Evolutionary conservation across 2,797 vertebrate genomes (phyloP).

Genomic region (Ataeniobius toweri): DNA sequence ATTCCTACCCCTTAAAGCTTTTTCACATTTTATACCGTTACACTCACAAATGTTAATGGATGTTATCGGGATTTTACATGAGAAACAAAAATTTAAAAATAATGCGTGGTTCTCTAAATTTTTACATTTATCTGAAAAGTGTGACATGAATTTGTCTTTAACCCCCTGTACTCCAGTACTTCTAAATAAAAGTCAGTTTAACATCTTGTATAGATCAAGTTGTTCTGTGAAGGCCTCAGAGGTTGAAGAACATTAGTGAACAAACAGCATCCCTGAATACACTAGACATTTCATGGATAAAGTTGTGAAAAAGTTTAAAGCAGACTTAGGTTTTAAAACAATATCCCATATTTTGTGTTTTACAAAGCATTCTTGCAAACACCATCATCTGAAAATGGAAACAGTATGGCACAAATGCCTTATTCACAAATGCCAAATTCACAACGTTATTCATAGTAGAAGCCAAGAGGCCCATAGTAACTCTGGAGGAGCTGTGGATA

Average conservation of each 20-base stretch:
- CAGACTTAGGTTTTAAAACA: neutral
- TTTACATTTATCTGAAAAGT: too few species aligned
- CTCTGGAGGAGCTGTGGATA: neutral
- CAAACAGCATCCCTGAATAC: neutral
- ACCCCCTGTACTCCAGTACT: too few species aligned
- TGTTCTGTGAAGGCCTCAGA: neutral
- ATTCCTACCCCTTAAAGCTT: neutral
- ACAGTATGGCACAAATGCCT: neutral
- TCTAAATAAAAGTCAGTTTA: neutral
- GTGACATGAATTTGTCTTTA: too few species aligned
- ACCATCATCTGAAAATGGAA: neutral
- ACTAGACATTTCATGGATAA: neutral
- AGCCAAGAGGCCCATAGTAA: neutral
- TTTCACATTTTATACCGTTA: conserved; percentile 4
- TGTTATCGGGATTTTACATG: neutral
- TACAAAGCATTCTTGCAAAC: neutral
- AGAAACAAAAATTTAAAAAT: neutral
- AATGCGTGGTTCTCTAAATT: neutral
- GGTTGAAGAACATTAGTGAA: too few species aligned
- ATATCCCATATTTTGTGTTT: neutral
- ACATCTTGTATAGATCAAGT: neutral
- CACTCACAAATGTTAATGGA: neutral
- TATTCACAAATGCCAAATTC: neutral
- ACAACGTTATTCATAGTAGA: neutral
- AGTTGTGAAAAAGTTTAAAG: neutral